Evolutionary conservation across 1,140 invertebrate genomes (phyloP), one percentile per base, ranked within the genome.

Genomic region (Leptopilina clavipes): DNA sequence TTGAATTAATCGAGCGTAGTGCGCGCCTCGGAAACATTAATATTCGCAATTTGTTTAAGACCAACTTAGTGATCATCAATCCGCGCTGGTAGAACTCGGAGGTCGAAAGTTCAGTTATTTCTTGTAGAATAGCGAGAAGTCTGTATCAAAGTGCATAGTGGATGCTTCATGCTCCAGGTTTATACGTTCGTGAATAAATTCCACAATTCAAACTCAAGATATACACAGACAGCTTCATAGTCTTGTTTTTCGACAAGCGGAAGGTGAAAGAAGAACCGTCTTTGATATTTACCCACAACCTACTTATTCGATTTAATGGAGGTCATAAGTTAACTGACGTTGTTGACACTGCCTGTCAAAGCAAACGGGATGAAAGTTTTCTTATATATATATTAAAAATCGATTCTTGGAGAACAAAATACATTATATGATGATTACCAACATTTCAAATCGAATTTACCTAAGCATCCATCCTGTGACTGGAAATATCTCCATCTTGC

Each of bases 21-120:
- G 59, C 43, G n/a, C 73, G 54, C 72, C 45, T 59, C 19, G 25
- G 18, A 48, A 72, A 72, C 71, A 72, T 72, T 72, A 73, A 73
- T 56, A 56, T 48, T 73, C 52, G 54, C 25, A 73, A 73, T 73
- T 31, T 54, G 52, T 17, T 44, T 73, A 44, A 40, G 14, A 59
- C n/a, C 72, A 44, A 22, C 14, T 59, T 31, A 54, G 25, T 18
- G 48, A 73, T 73, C 72, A 54, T 73, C 48, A 73, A 73, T 73
- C 40, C 54, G 73, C 37, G 40, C 59, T 40, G 17, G 56, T 14
- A 25, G 19, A 54, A 31, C 25, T 37, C 72, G n/a, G 31, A 73
- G 72, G 72, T 52, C 73, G 73, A 37, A 43, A 25, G 52, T 70
- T 56, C 52, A 65, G n/a, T n/a, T 25, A 65, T 25, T 65, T 65